Base-by-base conservation (phyloP, 2,797 vertebrate genomes). In the Pachyuromys duprasi region DNA sequence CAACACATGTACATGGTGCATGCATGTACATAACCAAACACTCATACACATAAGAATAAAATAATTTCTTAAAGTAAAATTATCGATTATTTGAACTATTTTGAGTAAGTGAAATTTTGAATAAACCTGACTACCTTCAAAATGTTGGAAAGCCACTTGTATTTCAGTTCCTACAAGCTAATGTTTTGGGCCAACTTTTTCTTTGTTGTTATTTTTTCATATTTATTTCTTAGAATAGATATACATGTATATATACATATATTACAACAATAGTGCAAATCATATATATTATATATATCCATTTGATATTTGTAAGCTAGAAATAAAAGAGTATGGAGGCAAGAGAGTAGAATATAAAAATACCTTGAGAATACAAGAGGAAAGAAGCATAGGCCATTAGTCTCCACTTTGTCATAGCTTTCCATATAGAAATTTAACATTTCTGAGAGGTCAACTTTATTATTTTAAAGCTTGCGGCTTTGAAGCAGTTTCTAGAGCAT, bases 361-460 rank as follows among this genome's bases (percentile, higher is more conserved):
- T 86, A n/a, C 14, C 57, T 62, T 28, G 33, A 93, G 63, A 5
- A 39, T 57, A 8, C 33, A 60, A 67, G 28, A 89, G 53, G 60
- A 81, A 87, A 81, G 53, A 88, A 65, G 13, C 17, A 33, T 60
- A 26, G 39, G 8, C 4, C 63, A 20, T 42, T 97, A 72, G 76
- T 93, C 53, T 94, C 49, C 2, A 65, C 18, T 63, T 86, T n/a
- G 36, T 93, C n/a, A 75, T 94, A 89, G 86, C 45, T 95, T 94
- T 92, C 83, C 28, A 86, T 39, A 18, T 1, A 91, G 91, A 91
- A 91, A 94, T 82, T 89, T 80, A 80, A 96, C 93, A 49, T 76
- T 70, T 4, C 62, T 75, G 28, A 28, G 49, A 36, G 84, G 49
- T 65, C 62, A 81, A 65, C 53, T 82, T 78, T 9, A 72, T 63